Base-by-base conservation (phyloP, 1,140 invertebrate species). In the Aphelinus certus region DNA sequence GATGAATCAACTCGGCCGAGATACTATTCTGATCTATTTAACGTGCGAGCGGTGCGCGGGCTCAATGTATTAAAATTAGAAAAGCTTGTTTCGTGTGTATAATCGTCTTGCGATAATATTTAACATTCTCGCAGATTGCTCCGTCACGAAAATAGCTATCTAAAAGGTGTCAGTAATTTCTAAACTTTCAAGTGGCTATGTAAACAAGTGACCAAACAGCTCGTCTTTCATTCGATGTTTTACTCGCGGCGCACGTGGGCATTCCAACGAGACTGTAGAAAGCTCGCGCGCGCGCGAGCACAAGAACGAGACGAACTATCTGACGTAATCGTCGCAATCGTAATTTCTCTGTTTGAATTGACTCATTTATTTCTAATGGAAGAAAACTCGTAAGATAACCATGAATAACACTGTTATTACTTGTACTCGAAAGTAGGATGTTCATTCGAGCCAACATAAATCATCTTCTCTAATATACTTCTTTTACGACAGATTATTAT, bases 181-280 rank as follows among this genome's bases (percentile, higher is more conserved):
- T 65, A 72, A 72, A 60, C 55, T 57, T 58, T 66, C 46, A 43
- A 42, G n/a, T 56, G 71, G 45, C 55, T 46, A 42, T 64, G 49
- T 71, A 71, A 64, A 64, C 70, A 57, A 56, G 55, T 58, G 26
- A 45, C 63, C 55, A 10, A 53, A 43, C 65, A 68, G 43, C 72
- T 74, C 65, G 45, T 74, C 72, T 74, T 68, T 62, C 58, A 6
- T 56, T 69, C 46, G 43, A 56, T 58, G 45, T 63, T 55, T 56
- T 45, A 4, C 55, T 46, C 10, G 10, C 26, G 5, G 43, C 65
- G 60, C 65, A 58, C 53, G 65, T 7, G 51, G 4, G 58, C 72
- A 74, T 74, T 73, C 73, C 66, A 26, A 77, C 75, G 78, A 77
- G 70, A 80, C 67, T 64, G 68, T 68, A 77, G 63, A 72, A 71